Base-by-base conservation (phyloP, 2,113 vertebrate species). In the Clarias macrocephalus region DNA sequence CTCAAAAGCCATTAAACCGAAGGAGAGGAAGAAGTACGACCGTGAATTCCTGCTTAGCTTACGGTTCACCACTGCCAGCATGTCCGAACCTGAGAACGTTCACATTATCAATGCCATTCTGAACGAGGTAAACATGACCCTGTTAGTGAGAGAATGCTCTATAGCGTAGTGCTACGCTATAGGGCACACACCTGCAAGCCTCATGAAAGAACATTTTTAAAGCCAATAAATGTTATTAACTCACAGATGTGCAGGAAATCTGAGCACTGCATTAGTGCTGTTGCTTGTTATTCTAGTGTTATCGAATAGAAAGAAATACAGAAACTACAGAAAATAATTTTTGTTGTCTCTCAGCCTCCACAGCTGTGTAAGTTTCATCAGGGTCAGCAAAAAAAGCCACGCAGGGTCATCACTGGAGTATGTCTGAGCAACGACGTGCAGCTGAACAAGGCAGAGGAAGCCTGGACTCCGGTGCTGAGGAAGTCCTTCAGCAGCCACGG, bases 361-460 rank as follows among this genome's bases (percentile, higher is more conserved):
- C 97, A 97, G 70, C 96, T 96, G 9, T 95, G 97, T 19, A 96
- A 97, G 63, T 97, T 97, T 57, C 98, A 99, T 93, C 97, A 94
- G 80, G 96, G 94, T 80, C 95, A 95, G 90, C 94, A 97, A 10
- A 99, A 98, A 92, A 97, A 99, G 30, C 96, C 96, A 0, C 96
- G 97, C 0, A 99, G 99, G 93, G 99, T 99, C 93, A 99, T 97
- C 83, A 96, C 98, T 88, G 99, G 97, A 89, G 94, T 98, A 91
- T 96, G 97, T 63, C 94, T 98, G 88, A 96, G 94, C 0, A 97
- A 99, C 48, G 97, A 98, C 1, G 96, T 99, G 87, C 97, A 99
- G 88, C 96, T 99, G 89, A 99, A 98, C 92, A 99, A 99, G 93
- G 97, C 98, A 0, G 97, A 97, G 92, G 98, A 99, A 72, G 98